Percentiles rank a stretch among this genome's conserved stretches.
Evolutionary conservation across 2,797 vertebrate species (phyloP).

Genomic region (Propithecus perrieri): DNA sequence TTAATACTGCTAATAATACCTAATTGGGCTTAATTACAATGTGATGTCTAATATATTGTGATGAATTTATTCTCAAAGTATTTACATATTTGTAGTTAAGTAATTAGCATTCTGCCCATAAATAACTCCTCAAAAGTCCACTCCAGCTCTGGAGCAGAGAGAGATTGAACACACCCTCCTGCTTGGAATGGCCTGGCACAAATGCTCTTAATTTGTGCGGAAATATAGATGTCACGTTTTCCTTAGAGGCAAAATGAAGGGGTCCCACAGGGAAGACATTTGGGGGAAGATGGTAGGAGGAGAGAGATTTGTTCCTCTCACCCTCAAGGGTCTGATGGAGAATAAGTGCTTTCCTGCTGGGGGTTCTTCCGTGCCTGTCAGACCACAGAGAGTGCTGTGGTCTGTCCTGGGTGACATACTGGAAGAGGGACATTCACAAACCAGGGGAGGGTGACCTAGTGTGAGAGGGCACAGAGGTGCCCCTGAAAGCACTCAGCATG

Average conservation of each 20-base stretch:
- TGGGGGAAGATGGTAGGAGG: not conserved
- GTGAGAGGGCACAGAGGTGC: not conserved
- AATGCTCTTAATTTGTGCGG: conserved; percentile 81
- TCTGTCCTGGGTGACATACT: not conserved
- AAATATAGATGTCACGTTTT: conserved; percentile 81
- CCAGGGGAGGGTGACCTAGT: not conserved
- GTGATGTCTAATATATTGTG: conserved; percentile 79
- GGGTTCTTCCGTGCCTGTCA: not conserved
- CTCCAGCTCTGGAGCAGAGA: conserved; percentile 61
- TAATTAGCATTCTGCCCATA: conserved; percentile 80
- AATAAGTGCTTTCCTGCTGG: not conserved
- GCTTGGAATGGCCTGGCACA: conserved; percentile 53
- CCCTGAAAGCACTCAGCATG: not conserved
- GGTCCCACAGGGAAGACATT: conserved; percentile 63
- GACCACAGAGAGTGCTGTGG: not conserved
- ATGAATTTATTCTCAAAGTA: conserved; percentile 84
- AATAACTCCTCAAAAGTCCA: conserved; percentile 81
- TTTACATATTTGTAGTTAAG: conserved; percentile 81
- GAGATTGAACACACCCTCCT: not conserved
- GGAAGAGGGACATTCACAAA: not conserved
- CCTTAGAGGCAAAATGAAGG: conserved; percentile 63
- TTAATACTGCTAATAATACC: conserved; percentile 81
- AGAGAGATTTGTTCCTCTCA: conserved; percentile 39
- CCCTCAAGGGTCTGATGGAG: not conserved
- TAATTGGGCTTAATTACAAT: conserved; percentile 81